Evolutionary conservation across 2,797 vertebrate genomes (phyloP).

Genomic region (Myotis myotis): DNA sequence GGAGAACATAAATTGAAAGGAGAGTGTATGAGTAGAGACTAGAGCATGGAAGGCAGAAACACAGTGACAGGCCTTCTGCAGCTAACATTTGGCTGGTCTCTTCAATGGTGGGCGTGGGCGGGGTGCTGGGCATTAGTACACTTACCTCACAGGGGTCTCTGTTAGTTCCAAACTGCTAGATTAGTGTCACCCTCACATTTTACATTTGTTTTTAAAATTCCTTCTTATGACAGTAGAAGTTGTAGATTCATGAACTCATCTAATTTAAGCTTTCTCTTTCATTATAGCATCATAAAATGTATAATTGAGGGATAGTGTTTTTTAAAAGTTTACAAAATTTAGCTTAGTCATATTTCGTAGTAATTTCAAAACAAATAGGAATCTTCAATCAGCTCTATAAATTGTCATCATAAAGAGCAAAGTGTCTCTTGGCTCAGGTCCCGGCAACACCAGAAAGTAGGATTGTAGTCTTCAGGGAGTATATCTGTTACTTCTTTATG

Average conservation of each 20-base stretch:
- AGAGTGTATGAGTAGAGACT: neutral
- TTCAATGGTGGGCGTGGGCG: rapidly evolving
- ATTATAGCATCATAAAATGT: neutral
- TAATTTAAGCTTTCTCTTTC: conserved; percentile 38
- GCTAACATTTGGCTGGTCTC: neutral
- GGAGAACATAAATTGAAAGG: neutral
- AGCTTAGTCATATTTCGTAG: neutral
- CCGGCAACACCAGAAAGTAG: neutral
- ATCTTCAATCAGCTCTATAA: neutral
- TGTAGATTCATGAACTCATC: neutral
- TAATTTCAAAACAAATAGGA: conserved; percentile 31
- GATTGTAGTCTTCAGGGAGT: neutral
- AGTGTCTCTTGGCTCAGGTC: neutral
- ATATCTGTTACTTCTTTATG: neutral
- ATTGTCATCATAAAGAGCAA: neutral
- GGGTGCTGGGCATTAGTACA: neutral
- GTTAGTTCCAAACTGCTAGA: neutral
- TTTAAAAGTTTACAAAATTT: neutral
- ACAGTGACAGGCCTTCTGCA: neutral
- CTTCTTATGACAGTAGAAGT: neutral
- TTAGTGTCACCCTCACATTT: neutral
- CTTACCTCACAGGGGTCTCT: neutral
- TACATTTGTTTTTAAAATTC: conserved; percentile 24
- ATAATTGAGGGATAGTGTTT: neutral
- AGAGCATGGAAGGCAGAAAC: neutral